phyloP scores from a whole-genome alignment of 2,113 vertebrate genomes.

The Bos taurus region DNA sequence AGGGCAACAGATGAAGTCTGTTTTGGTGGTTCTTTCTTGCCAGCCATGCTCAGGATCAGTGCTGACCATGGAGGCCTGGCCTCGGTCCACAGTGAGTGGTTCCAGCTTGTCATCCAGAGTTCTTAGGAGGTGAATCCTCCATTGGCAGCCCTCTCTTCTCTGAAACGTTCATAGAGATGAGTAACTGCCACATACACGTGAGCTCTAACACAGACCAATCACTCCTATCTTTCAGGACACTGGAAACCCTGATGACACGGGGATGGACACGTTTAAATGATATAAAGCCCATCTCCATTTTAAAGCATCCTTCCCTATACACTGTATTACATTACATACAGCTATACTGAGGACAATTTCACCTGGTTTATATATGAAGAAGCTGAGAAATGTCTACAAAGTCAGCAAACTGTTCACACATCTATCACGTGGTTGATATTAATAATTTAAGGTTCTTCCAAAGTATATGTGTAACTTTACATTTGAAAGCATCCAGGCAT shows the following conservation, averaged over 20 bases:
- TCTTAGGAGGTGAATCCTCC: conserved; percentile 60
- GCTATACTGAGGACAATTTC: not conserved
- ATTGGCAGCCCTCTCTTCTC: conserved; percentile 49
- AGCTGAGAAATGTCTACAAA: conserved; percentile 35
- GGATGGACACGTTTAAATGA: not conserved
- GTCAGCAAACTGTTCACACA: conserved; percentile 30
- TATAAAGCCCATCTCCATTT: conserved; percentile 19
- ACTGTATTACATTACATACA: not conserved
- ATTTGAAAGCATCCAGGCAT: conserved; percentile 21
- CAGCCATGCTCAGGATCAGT: not conserved
- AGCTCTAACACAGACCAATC: not conserved
- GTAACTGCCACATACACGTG: conserved; percentile 17
- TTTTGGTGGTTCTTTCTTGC: conserved; percentile 58
- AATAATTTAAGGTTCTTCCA: conserved; percentile 19
- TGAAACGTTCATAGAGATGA: conserved; percentile 61
- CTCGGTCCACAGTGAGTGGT: not conserved
- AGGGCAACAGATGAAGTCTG: not conserved
- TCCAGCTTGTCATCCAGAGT: not conserved
- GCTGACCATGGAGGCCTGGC: conserved; percentile 1
- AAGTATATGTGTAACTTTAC: not conserved
- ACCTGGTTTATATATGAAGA: conserved; percentile 47
- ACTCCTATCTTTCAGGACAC: conserved; percentile 55
- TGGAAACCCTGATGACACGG: conserved; percentile 55
- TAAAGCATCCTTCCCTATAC: not conserved
- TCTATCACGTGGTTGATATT: not conserved